Conservation (phyloP, 2,113 vertebrate genomes). For the Ascaphus truei region DNA sequence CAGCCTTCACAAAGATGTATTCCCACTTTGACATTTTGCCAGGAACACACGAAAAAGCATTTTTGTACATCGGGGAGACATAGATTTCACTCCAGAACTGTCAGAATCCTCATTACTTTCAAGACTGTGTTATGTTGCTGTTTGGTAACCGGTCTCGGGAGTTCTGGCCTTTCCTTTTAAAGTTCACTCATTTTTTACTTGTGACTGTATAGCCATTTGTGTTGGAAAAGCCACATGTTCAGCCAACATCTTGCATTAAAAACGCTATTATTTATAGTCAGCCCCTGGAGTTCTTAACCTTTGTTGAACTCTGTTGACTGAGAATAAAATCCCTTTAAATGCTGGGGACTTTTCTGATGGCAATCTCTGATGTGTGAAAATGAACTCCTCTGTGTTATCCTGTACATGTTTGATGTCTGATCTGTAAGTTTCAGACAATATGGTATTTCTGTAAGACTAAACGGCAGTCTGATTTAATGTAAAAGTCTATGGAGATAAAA, state of each 20-base stretch:
- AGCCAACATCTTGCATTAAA: background rate
- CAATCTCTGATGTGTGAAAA: no score
- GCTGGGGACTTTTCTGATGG: no score
- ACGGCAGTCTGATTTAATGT: no score
- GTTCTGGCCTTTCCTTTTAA: conserved; percentile 21
- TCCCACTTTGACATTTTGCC: conserved; percentile 38
- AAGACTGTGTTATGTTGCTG: background rate
- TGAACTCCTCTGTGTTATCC: no score
- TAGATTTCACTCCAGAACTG: background rate
- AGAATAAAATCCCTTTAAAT: background rate
- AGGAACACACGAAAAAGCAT: conserved; percentile 1
- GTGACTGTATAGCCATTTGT: background rate
- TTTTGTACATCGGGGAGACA: conserved; percentile 4
- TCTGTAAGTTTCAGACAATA: no score
- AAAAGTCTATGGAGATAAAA: no score
- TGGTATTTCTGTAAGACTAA: no score
- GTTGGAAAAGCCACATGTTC: background rate
- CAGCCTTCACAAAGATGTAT: conserved; percentile 21
- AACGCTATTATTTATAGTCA: background rate
- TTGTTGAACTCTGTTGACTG: background rate
- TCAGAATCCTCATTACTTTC: conserved; percentile 17
- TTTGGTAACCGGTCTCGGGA: background rate
- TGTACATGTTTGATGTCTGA: no score
- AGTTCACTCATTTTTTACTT: conserved; percentile 17
- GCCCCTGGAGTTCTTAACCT: background rate